These are phyloP conservation scores for Philhelius pedissequus DNA, from an alignment of 2,888 invertebrate genomes.

Conservation along the genomic window DNA sequence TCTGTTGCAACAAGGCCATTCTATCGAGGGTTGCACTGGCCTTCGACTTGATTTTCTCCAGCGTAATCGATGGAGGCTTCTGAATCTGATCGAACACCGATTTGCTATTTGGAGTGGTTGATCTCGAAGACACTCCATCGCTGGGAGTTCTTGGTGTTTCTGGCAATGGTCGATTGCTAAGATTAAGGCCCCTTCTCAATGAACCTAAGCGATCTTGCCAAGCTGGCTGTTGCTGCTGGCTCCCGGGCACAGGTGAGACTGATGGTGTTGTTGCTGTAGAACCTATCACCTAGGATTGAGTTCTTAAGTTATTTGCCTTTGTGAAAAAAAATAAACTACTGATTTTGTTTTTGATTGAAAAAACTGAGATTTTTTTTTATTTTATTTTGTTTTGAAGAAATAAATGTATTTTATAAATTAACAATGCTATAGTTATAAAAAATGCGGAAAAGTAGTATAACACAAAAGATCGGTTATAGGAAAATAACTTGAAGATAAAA, in stretches of 20 bases:
- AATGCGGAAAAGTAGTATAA: neutral
- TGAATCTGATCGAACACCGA: slow-evolving; percentile 78
- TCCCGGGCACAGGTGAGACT: slow-evolving; percentile 69
- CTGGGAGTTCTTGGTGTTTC: slow-evolving; percentile 79
- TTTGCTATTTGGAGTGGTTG: slow-evolving; percentile 74
- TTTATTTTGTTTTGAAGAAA: slow-evolving; percentile 11
- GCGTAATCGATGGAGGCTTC: slow-evolving; percentile 77
- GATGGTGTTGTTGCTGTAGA: slow-evolving; percentile 66
- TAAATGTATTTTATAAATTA: slow-evolving; percentile 30
- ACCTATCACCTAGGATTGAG: slow-evolving; percentile 71
- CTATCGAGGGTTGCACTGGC: slow-evolving; percentile 78
- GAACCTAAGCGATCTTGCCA: slow-evolving; percentile 73
- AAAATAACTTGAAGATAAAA: slow-evolving; percentile 36
- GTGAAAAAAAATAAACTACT: slow-evolving; percentile 24
- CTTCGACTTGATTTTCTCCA: slow-evolving; percentile 78
- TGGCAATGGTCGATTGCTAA: slow-evolving; percentile 80
- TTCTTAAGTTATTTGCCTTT: slow-evolving; percentile 66
- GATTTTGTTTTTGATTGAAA: slow-evolving; percentile 36
- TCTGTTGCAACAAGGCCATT: slow-evolving; percentile 80
- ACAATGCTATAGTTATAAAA: slow-evolving; percentile 49
- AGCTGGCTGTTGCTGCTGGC: slow-evolving; percentile 58
- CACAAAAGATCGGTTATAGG: slow-evolving; percentile 39
- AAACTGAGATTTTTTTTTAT: slow-evolving; percentile 30
- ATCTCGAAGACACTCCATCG: slow-evolving; percentile 75
- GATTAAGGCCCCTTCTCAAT: slow-evolving; percentile 71